Percentiles rank a stretch among this genome's conserved stretches.
phyloP scores from a whole-genome alignment of 2,797 vertebrate species.

The Mus minutoides region DNA sequence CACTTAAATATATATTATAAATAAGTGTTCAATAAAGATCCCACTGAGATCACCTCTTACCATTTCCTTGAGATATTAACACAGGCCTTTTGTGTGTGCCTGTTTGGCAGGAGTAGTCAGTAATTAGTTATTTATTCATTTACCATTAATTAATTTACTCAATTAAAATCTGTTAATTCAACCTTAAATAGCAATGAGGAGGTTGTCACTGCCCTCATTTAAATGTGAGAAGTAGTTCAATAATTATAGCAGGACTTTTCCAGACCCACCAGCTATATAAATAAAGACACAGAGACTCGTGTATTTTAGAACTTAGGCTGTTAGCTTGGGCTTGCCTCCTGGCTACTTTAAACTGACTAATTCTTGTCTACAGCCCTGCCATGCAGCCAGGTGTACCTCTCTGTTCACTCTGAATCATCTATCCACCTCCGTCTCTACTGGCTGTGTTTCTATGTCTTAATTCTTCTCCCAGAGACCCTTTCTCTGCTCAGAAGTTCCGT shows the following conservation, averaged over 20 bases:
- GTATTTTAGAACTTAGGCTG: background rate
- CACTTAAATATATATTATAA: background rate
- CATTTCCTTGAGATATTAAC: background rate
- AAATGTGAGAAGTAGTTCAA: background rate
- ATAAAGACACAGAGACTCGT: background rate
- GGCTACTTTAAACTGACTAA: background rate
- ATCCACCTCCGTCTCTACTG: background rate
- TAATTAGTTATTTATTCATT: slow-evolving; percentile 27
- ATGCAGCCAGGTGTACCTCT: background rate
- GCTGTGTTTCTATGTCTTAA: background rate
- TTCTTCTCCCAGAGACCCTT: background rate
- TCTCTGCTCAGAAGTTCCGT: background rate
- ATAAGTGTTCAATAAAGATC: background rate
- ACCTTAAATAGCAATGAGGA: background rate
- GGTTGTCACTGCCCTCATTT: background rate
- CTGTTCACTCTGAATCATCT: background rate
- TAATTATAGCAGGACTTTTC: background rate
- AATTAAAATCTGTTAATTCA: background rate
- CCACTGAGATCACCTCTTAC: background rate
- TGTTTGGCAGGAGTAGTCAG: slow-evolving; percentile 37
- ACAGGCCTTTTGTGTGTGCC: background rate
- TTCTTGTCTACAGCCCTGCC: background rate
- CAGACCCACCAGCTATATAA: background rate
- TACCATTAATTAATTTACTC: background rate
- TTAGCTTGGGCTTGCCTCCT: background rate